A percentile compares a stretch with the other conserved stretches of the same genome.
Conservation (phyloP, 2,113 vertebrate genomes). For the Varanus salvator region DNA sequence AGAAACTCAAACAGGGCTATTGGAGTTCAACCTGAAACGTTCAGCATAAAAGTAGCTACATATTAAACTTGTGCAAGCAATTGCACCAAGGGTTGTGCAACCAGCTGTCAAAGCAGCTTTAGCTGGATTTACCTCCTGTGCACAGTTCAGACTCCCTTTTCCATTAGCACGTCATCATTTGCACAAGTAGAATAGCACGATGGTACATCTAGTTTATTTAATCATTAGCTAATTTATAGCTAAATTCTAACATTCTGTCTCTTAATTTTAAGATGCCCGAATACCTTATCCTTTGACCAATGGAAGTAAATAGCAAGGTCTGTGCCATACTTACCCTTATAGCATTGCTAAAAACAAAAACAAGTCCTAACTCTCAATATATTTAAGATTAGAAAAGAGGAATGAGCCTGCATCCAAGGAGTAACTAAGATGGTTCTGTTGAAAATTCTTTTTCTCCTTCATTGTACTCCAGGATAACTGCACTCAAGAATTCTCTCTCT, state of each 20-base stretch:
- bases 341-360: background rate
- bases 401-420: background rate
- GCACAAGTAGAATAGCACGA: too few species aligned
- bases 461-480: background rate
- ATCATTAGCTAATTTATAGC: background rate
- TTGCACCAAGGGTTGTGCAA: too few species aligned
- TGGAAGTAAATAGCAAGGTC: background rate
- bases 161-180: too few species aligned
- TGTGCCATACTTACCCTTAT: background rate
- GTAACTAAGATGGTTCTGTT: background rate
- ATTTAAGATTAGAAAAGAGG: background rate
- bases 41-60: too few species aligned
- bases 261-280: background rate
- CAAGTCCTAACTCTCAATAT: background rate
- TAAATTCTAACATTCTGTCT: background rate
- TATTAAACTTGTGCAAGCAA: too few species aligned
- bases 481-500: too few species aligned
- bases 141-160: too few species aligned
- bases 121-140: too few species aligned
- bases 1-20: too few species aligned
- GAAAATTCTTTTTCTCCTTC: background rate
- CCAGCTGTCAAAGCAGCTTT: background rate
- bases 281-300: background rate
- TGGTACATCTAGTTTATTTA: background rate
- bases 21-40: too few species aligned